Percentiles rank a stretch among this genome's conserved stretches.
These are phyloP conservation scores for Erythrolamprus reginae DNA, from an alignment of 2,113 vertebrate genomes.

Conservation along the genomic window DNA sequence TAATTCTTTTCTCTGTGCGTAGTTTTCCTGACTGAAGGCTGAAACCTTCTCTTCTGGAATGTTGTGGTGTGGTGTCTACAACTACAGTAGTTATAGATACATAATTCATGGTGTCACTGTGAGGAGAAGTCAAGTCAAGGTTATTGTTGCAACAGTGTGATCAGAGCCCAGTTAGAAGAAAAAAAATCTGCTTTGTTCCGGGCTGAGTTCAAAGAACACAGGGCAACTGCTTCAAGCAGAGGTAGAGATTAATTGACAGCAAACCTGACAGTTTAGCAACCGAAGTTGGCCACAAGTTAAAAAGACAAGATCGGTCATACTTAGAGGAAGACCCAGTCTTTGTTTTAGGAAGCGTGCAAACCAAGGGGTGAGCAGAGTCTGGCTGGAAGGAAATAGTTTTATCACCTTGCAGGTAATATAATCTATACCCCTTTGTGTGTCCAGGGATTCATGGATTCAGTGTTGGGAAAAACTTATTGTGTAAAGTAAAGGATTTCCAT, in stretches of 20 bases:
- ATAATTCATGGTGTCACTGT: background rate
- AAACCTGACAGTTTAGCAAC: background rate
- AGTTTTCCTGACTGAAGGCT: background rate
- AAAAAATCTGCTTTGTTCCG: background rate
- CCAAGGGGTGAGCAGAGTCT: background rate
- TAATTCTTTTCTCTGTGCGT: background rate
- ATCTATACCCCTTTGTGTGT: background rate
- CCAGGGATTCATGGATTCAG: background rate
- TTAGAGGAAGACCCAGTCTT: background rate
- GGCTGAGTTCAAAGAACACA: background rate
- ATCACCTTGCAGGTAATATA: background rate
- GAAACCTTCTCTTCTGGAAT: background rate
- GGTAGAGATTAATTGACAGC: background rate
- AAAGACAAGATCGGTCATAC: background rate
- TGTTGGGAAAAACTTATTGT: background rate
- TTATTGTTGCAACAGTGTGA: background rate
- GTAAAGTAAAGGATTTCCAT: too few species aligned
- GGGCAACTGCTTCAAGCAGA: background rate
- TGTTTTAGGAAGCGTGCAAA: background rate
- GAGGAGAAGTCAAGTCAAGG: background rate
- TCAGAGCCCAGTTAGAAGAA: background rate
- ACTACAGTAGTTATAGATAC: background rate
- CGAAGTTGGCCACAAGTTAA: background rate
- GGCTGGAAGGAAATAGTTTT: background rate
- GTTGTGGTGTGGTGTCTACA: background rate